These are phyloP conservation scores for Dorcus parallelipipedus DNA, from an alignment of 2,888 invertebrate genomes.

Conservation along the genomic window DNA sequence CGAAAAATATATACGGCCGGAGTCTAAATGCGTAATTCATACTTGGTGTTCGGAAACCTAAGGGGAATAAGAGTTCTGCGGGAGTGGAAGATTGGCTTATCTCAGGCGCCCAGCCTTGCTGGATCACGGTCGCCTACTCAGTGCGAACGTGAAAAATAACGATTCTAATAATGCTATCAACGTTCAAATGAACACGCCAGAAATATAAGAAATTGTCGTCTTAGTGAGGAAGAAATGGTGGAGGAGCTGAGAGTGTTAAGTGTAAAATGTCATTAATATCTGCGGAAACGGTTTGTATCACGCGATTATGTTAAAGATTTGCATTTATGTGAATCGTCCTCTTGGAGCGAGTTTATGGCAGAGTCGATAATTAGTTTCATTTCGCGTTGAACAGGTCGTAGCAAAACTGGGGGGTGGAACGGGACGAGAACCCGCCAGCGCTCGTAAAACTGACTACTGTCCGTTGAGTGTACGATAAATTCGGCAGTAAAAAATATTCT, in stretches of 20 bases:
- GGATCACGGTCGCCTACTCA: constrained; percentile 30
- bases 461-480: constrained; percentile 23
- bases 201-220: constrained; percentile 30
- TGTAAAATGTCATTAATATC: too few relatives aligned
- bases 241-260: too few relatives aligned
- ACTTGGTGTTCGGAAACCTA: constrained; percentile 33
- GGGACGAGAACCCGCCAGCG: constrained; percentile 20
- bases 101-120: constrained; percentile 40
- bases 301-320: too few relatives aligned
- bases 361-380: constrained; percentile 38
- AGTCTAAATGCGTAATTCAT: constrained; percentile 43
- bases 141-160: constrained; percentile 43
- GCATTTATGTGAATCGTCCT: too few relatives aligned
- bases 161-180: constrained; percentile 46
- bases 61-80: constrained; percentile 23
- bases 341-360: constrained; percentile 23
- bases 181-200: constrained; percentile 35
- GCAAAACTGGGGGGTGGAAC: constrained; percentile 18
- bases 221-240: neutral
- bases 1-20: constrained; percentile 37
- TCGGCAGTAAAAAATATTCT: constrained; percentile 24
- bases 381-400: constrained; percentile 36
- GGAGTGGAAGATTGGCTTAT: constrained; percentile 40
- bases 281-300: too few relatives aligned
- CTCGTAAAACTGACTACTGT: constrained; percentile 24